Base-by-base conservation (phyloP, 1,140 invertebrate genomes). In the Sitophilus oryzae region DNA sequence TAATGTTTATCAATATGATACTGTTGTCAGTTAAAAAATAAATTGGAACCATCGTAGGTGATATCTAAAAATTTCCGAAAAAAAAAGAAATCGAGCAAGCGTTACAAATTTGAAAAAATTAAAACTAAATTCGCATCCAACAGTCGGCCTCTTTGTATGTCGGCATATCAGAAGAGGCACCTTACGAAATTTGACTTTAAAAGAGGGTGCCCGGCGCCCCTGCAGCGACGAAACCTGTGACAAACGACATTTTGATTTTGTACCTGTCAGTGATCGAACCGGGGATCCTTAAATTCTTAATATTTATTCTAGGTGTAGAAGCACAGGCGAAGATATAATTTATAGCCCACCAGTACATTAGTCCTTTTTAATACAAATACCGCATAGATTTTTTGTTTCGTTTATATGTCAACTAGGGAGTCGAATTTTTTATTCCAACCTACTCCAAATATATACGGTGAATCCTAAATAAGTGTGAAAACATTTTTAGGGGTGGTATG, bases 181-280 rank as follows among this genome's bases (percentile, higher is more conserved):
- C 18, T 37, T 22, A 34, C 14, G 44, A 40, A 37, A 53, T 18
- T 42, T 21, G 54, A 56, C 46, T 56, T 56, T 50, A 44, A 56
- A 44, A 56, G 23, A 56, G 40, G 25, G 40, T 49, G 36, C 40
- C 34, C 19, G 44, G 47, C 54, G 50, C 54, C 54, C 54, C 54
- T 40, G 41, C 38, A 18, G 54, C 18, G 47, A 45, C 10, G 44
- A 25, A 41, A 50, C 25, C 41, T 44, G 54, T 56, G 47, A 56
- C 54, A 56, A 56, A 47, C 40, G 54, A 56, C 54, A 51, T 51
- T 56, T 50, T 56, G 41, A 56, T 50, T 30, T 56, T 36, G 40
- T 44, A 50, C 54, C 54, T 50, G 54, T 50, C 54, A 56, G 10
- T 45, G 41, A 18, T 16, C 41, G 34, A 8, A 52, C 40, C 11